A percentile compares a stretch with the other conserved stretches of the same genome.
Evolutionary conservation across 2,113 vertebrate species (phyloP).

Genomic region (Hydrolagus affinis): DNA sequence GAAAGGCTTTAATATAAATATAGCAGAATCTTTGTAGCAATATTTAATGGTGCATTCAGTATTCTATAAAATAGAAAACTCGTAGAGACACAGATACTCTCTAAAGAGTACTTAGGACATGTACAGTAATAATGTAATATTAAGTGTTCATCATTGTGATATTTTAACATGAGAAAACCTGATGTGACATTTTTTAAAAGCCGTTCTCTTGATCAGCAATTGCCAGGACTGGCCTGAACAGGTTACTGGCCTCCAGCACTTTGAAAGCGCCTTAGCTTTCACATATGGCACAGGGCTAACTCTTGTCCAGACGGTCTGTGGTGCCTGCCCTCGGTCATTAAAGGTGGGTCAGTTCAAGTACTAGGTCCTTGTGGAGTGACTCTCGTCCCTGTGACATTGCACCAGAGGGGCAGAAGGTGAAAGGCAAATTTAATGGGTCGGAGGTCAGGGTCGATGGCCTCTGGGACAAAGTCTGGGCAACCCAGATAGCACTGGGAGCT

Average conservation of each 20-base stretch:
- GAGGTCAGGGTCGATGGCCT: conserved; percentile 36
- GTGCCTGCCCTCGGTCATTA: conserved; percentile 34
- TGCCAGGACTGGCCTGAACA: background rate
- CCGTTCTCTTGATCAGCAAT: background rate
- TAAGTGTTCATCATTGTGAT: background rate
- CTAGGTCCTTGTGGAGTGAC: conserved; percentile 35
- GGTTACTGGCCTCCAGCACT: conserved; percentile 27
- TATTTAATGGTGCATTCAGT: too few relatives aligned
- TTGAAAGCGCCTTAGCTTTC: background rate
- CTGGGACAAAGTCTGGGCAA: conserved; percentile 35
- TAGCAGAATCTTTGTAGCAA: too few relatives aligned
- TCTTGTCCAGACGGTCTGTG: conserved; percentile 35
- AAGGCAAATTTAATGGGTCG: conserved; percentile 32
- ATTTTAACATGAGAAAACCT: conserved; percentile 5
- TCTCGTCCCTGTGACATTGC: conserved; percentile 35
- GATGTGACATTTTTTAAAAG: background rate
- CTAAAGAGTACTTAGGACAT: background rate
- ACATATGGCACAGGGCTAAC: background rate
- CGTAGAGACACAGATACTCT: too few relatives aligned
- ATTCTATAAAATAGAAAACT: too few relatives aligned
- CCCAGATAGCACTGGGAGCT: background rate
- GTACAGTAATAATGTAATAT: background rate
- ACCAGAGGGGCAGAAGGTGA: conserved; percentile 42
- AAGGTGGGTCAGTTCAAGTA: conserved; percentile 40
- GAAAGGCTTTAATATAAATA: too few relatives aligned